Percentiles rank a stretch among this genome's conserved stretches.
Evolutionary conservation across 2,888 invertebrate genomes (phyloP).

Genomic region (Furcula furcula): DNA sequence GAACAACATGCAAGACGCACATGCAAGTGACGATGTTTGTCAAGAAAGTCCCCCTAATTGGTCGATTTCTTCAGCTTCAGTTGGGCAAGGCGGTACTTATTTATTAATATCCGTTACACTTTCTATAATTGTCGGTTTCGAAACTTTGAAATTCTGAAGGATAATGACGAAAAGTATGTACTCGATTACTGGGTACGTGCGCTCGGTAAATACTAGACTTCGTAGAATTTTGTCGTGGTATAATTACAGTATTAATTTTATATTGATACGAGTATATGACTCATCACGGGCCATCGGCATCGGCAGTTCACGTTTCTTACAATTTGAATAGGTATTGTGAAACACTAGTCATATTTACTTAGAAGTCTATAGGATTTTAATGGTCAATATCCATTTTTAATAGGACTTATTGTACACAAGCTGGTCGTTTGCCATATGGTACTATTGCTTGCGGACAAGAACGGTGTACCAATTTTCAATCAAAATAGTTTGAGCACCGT

Average conservation of each 20-base stretch:
- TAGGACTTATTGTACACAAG: too few species aligned
- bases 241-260: conserved; percentile 39
- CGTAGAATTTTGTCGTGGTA: conserved; percentile 24
- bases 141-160: conserved; percentile 43
- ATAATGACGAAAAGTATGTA: conserved; percentile 39
- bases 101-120: conserved; percentile 55
- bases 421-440: too few species aligned
- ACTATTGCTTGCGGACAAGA: too few species aligned
- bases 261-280: conserved; percentile 30
- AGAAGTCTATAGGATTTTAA: too few species aligned
- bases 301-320: conserved; percentile 7
- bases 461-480: too few species aligned
- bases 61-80: conserved; percentile 56
- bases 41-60: conserved; percentile 54
- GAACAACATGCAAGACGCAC: conserved; percentile 59
- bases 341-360: too few species aligned
- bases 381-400: too few species aligned
- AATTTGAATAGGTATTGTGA: neutral
- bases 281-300: conserved; percentile 15
- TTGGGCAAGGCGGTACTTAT: conserved; percentile 42
- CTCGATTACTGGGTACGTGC: conserved; percentile 35
- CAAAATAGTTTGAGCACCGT: too few species aligned
- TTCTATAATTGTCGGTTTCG: conserved; percentile 60
- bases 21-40: conserved; percentile 52
- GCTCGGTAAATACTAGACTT: conserved; percentile 31